Conservation (phyloP, 2,797 vertebrate genomes). For the Paedocypris micromegethes region DNA sequence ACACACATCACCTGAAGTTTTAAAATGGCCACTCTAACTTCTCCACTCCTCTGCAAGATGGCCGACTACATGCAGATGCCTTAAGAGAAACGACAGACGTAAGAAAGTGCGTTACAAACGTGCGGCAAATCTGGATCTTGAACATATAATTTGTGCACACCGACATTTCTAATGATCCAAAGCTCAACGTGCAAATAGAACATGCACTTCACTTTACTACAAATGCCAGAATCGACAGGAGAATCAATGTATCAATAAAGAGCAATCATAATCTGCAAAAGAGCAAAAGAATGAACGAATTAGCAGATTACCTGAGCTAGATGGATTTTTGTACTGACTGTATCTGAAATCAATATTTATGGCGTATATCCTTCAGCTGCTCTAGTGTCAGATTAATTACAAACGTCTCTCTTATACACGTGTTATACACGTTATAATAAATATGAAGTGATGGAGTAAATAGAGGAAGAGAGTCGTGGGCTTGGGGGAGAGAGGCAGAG, state of each 20-base stretch:
- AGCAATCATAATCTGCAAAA: slow-evolving; percentile 7
- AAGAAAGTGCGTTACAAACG: no score
- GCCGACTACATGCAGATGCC: no score
- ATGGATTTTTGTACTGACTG: background rate
- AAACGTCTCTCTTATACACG: background rate
- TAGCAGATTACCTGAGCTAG: slow-evolving; percentile 4
- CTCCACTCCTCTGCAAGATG: no score
- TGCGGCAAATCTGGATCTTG: background rate
- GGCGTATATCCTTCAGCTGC: background rate
- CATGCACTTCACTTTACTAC: background rate
- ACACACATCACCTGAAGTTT: no score
- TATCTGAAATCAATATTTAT: background rate
- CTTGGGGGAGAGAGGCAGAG: no score
- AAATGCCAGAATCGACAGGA: background rate
- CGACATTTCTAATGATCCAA: background rate
- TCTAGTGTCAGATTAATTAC: background rate
- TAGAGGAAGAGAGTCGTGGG: no score
- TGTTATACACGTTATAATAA: background rate
- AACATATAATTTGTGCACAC: background rate
- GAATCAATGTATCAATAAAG: slow-evolving; percentile 19
- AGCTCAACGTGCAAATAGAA: background rate
- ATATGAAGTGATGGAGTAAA: background rate
- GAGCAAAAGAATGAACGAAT: background rate
- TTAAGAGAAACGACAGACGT: no score
- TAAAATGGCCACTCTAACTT: no score